Base-by-base conservation (phyloP, 2,797 vertebrate species). In the Neostethus bicornis region DNA sequence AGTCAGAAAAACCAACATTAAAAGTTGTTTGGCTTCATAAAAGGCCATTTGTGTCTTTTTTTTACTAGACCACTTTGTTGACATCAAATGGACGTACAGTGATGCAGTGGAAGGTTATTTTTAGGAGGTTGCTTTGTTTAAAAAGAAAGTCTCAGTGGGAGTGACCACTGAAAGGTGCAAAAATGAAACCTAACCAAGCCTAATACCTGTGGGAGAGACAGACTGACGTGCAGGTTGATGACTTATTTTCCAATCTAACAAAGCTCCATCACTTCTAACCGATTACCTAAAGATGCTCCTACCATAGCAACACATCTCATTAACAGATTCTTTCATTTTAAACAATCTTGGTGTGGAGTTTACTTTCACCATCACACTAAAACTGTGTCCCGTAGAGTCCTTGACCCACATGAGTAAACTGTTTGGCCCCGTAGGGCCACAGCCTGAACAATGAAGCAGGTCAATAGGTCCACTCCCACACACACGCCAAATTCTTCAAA, bases 361-460 rank as follows among this genome's bases (percentile, higher is more conserved):
- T 10, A 13, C 21, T 57, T 62, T 58, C 13, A 20, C 13, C 24
- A 14, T 42, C 54, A 21, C 20, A 24, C 58, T n/a, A 60, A 31
- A 37, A 23, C 46, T 21, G 11, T 7, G 16, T 44, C 64, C 51
- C 6, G 11, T 34, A 28, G 3, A 50, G 76, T 62, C 77, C 75
- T 83, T 85, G 79, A 83, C 85, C 81, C 76, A 80, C 50, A 78
- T 76, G 45, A 55, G 24, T 21, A 34, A 69, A 66, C 62, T 28
- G 23, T 71, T 56, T 0, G 2, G 29, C 61, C 79, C 78, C 38
- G 25, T 58, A 71, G 74, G 68, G 56, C 51, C 44, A 17, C 48
- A 53, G 47, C 56, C 19, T 42, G 52, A 76, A 73, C 66, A 73
- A 64, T 70, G 50, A 77, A 71, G 62, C 61, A 41, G 78, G 77